Evolutionary conservation across 2,888 invertebrate species (phyloP).

Genomic region (Eupithecia pulchellata): DNA sequence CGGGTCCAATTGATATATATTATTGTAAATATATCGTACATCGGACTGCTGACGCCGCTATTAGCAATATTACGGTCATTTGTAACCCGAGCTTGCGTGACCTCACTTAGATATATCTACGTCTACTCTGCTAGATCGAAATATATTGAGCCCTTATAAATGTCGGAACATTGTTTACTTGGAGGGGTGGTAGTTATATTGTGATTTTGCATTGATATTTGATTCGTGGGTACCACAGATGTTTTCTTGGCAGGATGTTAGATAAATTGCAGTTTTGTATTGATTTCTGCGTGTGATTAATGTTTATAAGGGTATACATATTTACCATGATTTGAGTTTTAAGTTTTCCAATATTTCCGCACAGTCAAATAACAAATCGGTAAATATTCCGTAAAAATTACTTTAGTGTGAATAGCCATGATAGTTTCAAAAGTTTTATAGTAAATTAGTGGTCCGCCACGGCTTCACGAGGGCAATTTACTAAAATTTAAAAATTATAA

Average conservation of each 20-base stretch:
- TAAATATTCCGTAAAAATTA: too few relatives aligned
- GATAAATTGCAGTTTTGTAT: background rate
- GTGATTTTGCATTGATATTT: background rate
- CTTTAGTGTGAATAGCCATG: too few relatives aligned
- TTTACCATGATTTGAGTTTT: too few relatives aligned
- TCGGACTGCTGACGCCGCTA: slow-evolving; percentile 25
- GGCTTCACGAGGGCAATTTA: too few relatives aligned
- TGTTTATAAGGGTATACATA: too few relatives aligned
- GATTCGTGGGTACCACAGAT: background rate
- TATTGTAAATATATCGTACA: background rate
- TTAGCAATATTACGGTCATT: slow-evolving; percentile 30
- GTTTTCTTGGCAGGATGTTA: background rate
- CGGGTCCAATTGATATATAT: slow-evolving; percentile 1
- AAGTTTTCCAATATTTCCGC: too few relatives aligned
- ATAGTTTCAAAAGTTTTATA: too few relatives aligned
- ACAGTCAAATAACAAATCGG: too few relatives aligned
- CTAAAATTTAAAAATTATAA: too few relatives aligned
- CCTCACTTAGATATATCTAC: slow-evolving; percentile 2
- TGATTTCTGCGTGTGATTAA: background rate
- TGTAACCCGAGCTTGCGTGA: slow-evolving; percentile 17
- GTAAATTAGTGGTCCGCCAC: too few relatives aligned
- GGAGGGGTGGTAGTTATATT: too few relatives aligned
- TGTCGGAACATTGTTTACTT: background rate
- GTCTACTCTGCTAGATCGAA: background rate
- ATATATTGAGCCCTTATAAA: background rate